Evolutionary conservation across 1,140 invertebrate genomes (phyloP).

Genomic region (Anoplolepis gracilipes): DNA sequence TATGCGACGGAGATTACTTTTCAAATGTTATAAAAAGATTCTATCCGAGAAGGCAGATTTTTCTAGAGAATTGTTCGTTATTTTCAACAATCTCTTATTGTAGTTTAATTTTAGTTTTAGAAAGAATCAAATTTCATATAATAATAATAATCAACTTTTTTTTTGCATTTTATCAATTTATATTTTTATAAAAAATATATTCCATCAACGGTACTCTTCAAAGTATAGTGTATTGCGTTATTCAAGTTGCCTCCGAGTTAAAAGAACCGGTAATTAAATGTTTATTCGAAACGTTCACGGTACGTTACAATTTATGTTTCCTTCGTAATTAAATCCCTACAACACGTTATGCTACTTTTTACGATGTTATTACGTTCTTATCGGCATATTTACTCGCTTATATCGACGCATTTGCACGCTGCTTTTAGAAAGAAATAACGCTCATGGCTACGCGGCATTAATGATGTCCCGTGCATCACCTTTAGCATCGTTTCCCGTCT

Average conservation of each 20-base stretch:
- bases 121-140: neutral
- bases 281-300: neutral
- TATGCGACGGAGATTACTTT: slow-evolving; percentile 19
- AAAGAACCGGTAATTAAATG: slow-evolving; percentile 16
- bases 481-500: neutral
- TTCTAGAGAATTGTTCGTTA: neutral
- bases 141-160: neutral
- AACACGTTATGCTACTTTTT: neutral
- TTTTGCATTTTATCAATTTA: no score
- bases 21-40: neutral
- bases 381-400: slow-evolving; percentile 38
- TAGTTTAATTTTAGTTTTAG: neutral
- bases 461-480: neutral
- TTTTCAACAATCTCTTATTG: neutral
- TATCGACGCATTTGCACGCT: neutral
- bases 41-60: neutral
- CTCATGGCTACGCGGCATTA: neutral
- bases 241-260: neutral
- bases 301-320: slow-evolving; percentile 21
- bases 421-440: slow-evolving; percentile 13
- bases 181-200: neutral
- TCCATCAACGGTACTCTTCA: neutral
- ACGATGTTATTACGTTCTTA: slow-evolving; percentile 23
- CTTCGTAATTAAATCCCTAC: slow-evolving; percentile 15
- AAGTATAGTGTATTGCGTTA: slow-evolving; percentile 8